A percentile compares a stretch with the other conserved stretches of the same genome.
Conservation (phyloP, 1,140 invertebrate genomes). For the Frieseomelitta varia region DNA sequence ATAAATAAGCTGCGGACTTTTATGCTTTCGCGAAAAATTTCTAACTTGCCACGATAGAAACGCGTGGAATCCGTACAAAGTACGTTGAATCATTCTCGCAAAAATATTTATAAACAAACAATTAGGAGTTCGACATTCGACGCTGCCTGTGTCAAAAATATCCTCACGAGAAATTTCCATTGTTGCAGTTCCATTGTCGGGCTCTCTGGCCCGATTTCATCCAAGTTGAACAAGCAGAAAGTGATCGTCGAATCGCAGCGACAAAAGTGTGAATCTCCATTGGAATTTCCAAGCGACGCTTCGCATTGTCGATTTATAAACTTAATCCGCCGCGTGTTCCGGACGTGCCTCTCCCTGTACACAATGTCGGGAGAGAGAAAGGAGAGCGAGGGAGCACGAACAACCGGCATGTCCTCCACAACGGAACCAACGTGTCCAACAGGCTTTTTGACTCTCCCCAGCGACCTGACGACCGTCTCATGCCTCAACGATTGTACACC, state of each 20-base stretch:
- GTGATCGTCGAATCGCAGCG: not conserved
- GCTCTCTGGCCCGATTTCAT: not conserved
- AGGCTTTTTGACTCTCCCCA: conserved; percentile 48
- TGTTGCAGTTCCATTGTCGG: not conserved
- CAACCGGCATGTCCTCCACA: not conserved
- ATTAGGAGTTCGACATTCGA: not conserved
- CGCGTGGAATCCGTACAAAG: too few relatives aligned
- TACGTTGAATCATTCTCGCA: not conserved
- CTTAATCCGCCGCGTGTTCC: conserved; percentile 16
- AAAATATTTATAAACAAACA: rapidly evolving
- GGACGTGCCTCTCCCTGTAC: not conserved
- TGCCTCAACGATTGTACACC: conserved; percentile 76
- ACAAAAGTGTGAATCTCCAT: not conserved
- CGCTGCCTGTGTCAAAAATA: not conserved
- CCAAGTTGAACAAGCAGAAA: not conserved
- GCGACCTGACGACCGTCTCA: conserved; percentile 67
- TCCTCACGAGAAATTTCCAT: not conserved
- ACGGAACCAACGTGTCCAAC: conserved; percentile 37
- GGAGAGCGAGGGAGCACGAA: too few relatives aligned
- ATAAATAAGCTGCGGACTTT: too few relatives aligned
- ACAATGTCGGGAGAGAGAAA: conserved; percentile 6
- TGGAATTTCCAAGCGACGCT: not conserved
- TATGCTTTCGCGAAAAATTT: too few relatives aligned
- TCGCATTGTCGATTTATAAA: conserved; percentile 23
- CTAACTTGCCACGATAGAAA: too few relatives aligned